A percentile compares a stretch with the other conserved stretches of the same genome.
Conservation (phyloP, 2,888 invertebrate genomes). For the Hypomecis atomaria region DNA sequence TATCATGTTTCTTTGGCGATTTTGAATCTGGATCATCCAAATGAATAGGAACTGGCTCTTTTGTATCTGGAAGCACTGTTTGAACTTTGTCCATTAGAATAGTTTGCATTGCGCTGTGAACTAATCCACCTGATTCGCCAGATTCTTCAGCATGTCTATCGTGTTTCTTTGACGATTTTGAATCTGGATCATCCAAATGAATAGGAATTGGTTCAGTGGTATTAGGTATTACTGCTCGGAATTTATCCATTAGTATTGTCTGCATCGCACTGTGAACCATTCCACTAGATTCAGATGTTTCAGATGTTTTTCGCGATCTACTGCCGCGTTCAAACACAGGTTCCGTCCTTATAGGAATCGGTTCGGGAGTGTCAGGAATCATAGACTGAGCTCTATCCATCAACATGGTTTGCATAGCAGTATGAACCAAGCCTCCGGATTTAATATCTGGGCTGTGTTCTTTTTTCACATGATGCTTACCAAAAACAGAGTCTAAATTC, state of each 20-base stretch:
- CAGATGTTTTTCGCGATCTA: conserved; percentile 26
- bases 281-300: conserved; percentile 39
- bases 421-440: conserved; percentile 69
- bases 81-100: conserved; percentile 76
- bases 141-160: conserved; percentile 23
- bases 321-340: conserved; percentile 27
- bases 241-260: conserved; percentile 79
- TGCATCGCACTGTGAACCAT: conserved; percentile 65
- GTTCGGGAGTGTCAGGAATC: conserved; percentile 60
- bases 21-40: conserved; percentile 15
- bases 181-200: conserved; percentile 17
- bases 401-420: conserved; percentile 81
- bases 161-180: conserved; percentile 9
- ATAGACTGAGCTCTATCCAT: conserved; percentile 78
- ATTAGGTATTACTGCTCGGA: conserved; percentile 57
- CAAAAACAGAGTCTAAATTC: conserved; percentile 27
- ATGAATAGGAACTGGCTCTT: conserved; percentile 27
- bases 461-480: conserved; percentile 28
- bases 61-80: conserved; percentile 31
- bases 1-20: conserved; percentile 12
- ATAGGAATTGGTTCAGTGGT: conserved; percentile 33
- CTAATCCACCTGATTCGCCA: conserved; percentile 48
- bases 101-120: conserved; percentile 79
- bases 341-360: conserved; percentile 38
- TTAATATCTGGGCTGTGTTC: conserved; percentile 44